Evolutionary conservation across 2,888 invertebrate genomes (phyloP).

Genomic region (Nomada hirtipes): DNA sequence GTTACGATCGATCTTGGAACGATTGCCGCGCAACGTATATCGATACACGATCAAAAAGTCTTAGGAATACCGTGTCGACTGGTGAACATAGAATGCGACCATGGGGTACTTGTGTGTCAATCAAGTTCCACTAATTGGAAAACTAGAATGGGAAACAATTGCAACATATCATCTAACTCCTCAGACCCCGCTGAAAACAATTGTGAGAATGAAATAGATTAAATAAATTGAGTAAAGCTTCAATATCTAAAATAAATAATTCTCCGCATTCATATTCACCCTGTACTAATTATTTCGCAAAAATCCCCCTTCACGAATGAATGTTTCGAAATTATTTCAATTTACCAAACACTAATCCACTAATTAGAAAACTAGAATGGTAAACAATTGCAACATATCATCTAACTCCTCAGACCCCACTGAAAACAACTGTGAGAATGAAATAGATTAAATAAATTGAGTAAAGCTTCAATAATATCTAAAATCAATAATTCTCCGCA

Average conservation of each 20-base stretch:
- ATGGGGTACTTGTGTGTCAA: slow-evolving; percentile 32
- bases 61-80: slow-evolving; percentile 51
- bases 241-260: no score
- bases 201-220: neutral
- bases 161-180: neutral
- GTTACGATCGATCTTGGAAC: slow-evolving; percentile 64
- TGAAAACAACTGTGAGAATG: neutral
- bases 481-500: no score
- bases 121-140: slow-evolving; percentile 37
- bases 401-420: neutral
- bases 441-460: neutral
- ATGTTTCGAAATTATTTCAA: no score
- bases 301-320: no score
- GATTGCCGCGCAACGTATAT: slow-evolving; percentile 65
- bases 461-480: no score
- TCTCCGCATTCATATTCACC: no score
- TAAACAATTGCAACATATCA: slow-evolving; percentile 3
- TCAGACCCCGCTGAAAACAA: neutral
- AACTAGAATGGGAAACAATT: slow-evolving; percentile 17
- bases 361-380: slow-evolving; percentile 33
- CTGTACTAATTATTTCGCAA: no score
- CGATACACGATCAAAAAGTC: slow-evolving; percentile 58
- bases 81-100: slow-evolving; percentile 28
- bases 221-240: no score
- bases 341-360: neutral